These are phyloP conservation scores for Phortica magna DNA, from an alignment of 2,888 invertebrate species.

Conservation along the genomic window DNA sequence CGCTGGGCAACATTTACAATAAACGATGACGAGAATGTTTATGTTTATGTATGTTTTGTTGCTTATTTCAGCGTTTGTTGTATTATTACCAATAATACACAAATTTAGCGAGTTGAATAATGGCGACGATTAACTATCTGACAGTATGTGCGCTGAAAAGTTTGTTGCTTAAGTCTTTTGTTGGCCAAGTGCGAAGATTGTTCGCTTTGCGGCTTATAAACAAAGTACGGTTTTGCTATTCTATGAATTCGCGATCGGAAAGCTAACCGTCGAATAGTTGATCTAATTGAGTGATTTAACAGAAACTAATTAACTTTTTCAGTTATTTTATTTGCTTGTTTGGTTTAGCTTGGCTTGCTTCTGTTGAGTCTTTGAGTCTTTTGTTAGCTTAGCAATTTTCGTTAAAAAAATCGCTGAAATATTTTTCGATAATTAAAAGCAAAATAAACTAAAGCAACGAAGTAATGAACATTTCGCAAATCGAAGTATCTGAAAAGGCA, in stretches of 20 bases:
- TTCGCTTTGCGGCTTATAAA: no score
- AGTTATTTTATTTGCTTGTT: conserved; percentile 44
- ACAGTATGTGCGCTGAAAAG: conserved; percentile 15
- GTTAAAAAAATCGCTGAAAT: conserved; percentile 62
- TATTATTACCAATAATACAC: not conserved
- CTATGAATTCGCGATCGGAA: no score
- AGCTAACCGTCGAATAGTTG: conserved; percentile 33
- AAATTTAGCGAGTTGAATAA: not conserved
- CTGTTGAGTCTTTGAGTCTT: conserved; percentile 54
- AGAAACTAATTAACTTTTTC: conserved; percentile 67
- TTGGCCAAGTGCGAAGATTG: not conserved
- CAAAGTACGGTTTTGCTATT: no score
- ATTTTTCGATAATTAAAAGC: conserved; percentile 67
- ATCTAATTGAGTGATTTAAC: conserved; percentile 69
- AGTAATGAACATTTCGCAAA: conserved; percentile 33
- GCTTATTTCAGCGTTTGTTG: not conserved
- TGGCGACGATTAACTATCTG: no score
- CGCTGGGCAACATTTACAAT: not conserved
- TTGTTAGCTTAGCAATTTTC: conserved; percentile 24
- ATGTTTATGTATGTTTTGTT: not conserved
- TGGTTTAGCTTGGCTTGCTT: conserved; percentile 24
- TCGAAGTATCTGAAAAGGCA: conserved; percentile 5
- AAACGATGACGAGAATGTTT: not conserved
- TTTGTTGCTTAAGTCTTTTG: conserved; percentile 46
- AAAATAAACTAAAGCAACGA: conserved; percentile 7